A percentile compares a stretch with the other conserved stretches of the same genome.
phyloP scores from a whole-genome alignment of 2,113 vertebrate species.

The Bettongia penicillata region DNA sequence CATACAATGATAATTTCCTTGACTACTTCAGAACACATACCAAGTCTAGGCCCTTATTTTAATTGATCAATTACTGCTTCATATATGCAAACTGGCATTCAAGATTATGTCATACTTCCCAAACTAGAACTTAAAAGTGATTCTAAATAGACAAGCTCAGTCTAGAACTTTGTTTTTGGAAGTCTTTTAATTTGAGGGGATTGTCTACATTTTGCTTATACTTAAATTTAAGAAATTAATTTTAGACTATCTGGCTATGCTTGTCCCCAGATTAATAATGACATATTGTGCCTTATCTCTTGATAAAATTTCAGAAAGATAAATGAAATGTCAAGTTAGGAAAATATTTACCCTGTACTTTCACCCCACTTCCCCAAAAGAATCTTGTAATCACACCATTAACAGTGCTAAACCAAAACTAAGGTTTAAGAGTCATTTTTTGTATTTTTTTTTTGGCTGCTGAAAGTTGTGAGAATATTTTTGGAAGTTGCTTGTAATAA shows the following conservation, averaged over 20 bases:
- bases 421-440: neutral
- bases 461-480: slow-evolving; percentile 27
- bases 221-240: slow-evolving; percentile 86
- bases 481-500: neutral
- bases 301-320: slow-evolving; percentile 7
- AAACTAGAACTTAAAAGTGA: slow-evolving; percentile 81
- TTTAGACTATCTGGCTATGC: slow-evolving; percentile 76
- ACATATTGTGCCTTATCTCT: slow-evolving; percentile 37
- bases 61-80: slow-evolving; percentile 71
- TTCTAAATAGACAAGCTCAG: slow-evolving; percentile 80
- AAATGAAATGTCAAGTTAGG: slow-evolving; percentile 41
- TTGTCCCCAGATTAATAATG: slow-evolving; percentile 64
- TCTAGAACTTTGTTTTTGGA: slow-evolving; percentile 75
- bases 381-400: neutral
- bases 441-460: neutral
- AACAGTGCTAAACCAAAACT: neutral
- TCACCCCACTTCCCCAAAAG: neutral
- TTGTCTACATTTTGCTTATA: slow-evolving; percentile 81
- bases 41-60: slow-evolving; percentile 40
- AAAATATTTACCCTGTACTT: neutral
- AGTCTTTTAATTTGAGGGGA: slow-evolving; percentile 83
- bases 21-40: accelerated
- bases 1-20: neutral
- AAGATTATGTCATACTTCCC: slow-evolving; percentile 77
- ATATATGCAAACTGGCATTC: slow-evolving; percentile 67